These are phyloP conservation scores for Drosophila pandora DNA, from an alignment of 1,140 invertebrate genomes.

Conservation along the genomic window DNA sequence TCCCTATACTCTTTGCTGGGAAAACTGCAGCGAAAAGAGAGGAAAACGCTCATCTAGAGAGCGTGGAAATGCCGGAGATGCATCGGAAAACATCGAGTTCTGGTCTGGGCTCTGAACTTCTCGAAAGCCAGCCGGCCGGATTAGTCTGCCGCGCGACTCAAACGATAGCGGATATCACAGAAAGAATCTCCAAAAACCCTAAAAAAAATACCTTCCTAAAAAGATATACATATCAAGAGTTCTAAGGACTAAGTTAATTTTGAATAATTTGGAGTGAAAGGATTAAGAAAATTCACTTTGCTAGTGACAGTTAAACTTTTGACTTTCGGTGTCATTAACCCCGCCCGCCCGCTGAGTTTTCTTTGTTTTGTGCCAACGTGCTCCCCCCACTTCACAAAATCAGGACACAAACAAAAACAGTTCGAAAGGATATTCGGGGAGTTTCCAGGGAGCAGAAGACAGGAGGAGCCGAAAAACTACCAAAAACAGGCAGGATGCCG, in stretches of 20 bases:
- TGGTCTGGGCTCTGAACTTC: conserved; percentile 40
- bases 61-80: conserved; percentile 26
- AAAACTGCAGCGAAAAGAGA: conserved; percentile 58
- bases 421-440: conserved; percentile 15
- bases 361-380: conserved; percentile 19
- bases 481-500: conserved; percentile 50
- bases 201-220: conserved; percentile 36
- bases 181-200: conserved; percentile 15
- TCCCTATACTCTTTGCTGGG: conserved; percentile 14
- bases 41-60: conserved; percentile 6
- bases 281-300: conserved; percentile 6
- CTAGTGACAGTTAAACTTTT: conserved; percentile 2
- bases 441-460: conserved; percentile 1
- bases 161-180: conserved; percentile 45
- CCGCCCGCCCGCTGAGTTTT: conserved; percentile 16
- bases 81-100: conserved; percentile 37
- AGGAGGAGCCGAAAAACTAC: not conserved
- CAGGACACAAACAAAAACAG: conserved; percentile 27
- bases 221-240: conserved; percentile 27
- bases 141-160: conserved; percentile 75
- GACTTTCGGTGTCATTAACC: conserved; percentile 43
- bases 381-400: not conserved
- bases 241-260: conserved; percentile 8
- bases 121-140: conserved; percentile 52
- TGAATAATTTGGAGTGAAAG: conserved; percentile 7